These are phyloP conservation scores for Zoanthus sociatus DNA, from an alignment of 92 coral and sea anemone species.

Conservation along the genomic window DNA sequence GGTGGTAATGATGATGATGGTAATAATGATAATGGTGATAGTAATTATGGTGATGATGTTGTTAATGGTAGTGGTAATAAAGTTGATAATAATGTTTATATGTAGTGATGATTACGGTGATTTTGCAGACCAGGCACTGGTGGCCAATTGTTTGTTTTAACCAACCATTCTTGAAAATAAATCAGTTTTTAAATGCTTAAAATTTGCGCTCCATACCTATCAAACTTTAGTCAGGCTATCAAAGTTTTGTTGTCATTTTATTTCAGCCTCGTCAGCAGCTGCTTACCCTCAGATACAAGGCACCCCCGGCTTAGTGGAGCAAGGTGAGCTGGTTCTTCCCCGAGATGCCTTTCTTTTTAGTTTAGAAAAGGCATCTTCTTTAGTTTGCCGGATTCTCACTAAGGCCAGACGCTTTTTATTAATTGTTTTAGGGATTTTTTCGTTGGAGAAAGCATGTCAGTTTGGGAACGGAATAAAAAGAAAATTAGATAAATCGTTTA, in stretches of 20 bases:
- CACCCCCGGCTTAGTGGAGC: not conserved
- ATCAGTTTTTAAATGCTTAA: not conserved
- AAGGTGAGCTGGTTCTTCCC: not conserved
- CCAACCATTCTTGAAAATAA: not conserved
- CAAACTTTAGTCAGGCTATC: not conserved
- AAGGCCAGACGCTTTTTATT: no score
- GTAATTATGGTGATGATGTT: no score
- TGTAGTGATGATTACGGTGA: not conserved
- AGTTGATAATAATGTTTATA: not conserved
- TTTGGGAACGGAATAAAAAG: no score
- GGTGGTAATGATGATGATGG: not conserved
- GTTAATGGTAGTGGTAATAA: not conserved
- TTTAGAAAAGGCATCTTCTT: no score
- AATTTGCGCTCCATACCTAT: not conserved
- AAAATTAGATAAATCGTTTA: no score
- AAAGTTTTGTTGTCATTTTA: not conserved
- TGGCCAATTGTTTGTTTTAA: no score
- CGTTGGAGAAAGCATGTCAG: no score
- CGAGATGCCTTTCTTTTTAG: no score
- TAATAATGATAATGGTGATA: not conserved
- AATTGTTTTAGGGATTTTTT: no score
- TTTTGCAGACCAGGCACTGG: not conserved
- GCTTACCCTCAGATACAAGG: conserved; percentile 3
- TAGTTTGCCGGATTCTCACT: no score
- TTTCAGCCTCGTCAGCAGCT: conserved; percentile 16